Conservation (phyloP, 2,113 vertebrate genomes). For the Tragelaphus buxtoni region DNA sequence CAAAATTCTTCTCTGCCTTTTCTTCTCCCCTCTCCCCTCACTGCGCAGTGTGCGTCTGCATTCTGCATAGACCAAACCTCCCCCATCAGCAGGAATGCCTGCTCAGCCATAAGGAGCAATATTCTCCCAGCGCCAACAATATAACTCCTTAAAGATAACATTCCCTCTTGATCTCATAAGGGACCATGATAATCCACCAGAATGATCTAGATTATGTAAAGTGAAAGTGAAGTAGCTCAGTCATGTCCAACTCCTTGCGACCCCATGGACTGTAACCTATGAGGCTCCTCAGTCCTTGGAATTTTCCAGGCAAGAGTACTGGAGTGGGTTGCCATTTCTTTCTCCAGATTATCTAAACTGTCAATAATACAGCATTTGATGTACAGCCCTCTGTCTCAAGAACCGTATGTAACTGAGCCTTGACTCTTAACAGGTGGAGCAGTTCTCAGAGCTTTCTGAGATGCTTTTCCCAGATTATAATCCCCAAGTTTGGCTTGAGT, state of each 20-base stretch:
- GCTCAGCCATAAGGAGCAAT: not conserved
- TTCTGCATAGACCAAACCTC: not conserved
- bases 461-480: not conserved
- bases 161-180: not conserved
- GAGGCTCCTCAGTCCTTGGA: too few relatives aligned
- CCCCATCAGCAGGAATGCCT: not conserved
- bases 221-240: too few relatives aligned
- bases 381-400: not conserved
- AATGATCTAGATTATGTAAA: not conserved
- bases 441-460: not conserved
- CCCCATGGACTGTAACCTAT: too few relatives aligned
- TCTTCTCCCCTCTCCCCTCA: not conserved
- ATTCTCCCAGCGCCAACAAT: not conserved
- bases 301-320: too few relatives aligned
- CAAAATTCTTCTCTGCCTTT: not conserved
- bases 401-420: not conserved
- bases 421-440: not conserved
- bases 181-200: not conserved
- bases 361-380: not conserved
- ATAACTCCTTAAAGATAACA: not conserved
- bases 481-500: not conserved
- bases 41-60: fast-evolving
- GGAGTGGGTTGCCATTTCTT: too few relatives aligned
- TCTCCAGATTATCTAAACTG: not conserved
- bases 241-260: too few relatives aligned